Base-by-base conservation (phyloP, 1,140 invertebrate genomes). In the Colletes gigas region DNA sequence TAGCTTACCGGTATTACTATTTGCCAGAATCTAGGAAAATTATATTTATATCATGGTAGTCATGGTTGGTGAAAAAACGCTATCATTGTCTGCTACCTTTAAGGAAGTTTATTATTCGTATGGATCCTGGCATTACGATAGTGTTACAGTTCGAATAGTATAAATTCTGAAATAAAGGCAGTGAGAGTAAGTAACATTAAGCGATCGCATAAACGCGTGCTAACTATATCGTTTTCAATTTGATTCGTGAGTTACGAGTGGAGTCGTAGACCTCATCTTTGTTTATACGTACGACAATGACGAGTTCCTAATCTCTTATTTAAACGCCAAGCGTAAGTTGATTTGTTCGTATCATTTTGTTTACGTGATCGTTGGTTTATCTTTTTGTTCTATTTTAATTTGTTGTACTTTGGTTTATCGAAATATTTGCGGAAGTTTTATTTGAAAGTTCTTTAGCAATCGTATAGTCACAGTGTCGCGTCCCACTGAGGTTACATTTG, bases 51-150 rank as follows among this genome's bases (percentile, higher is more conserved):
- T 0, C 15, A 19, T 55, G 39, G 60, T 2, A 39, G 2, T 4
- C 15, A 17, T 72, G 60, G 15, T 41, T 72, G 57, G 77, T 73
- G 5, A 15, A 57, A 65, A 78, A 73, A 47, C 19, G 50, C 44
- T 63, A 79, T 62, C 39, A 68, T 3, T 21, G 6, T 44, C 44
- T 30, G 19, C 12, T 17, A 75, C 59, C 54, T 80, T 80, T 54
- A 80, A 19, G 54, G 52, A 80, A 67, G 71, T 80, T 80, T 80
- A 74, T 80, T 57, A 75, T 80, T 75, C 71, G 62, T 75, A 75
- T 67, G 54, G 78, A 75, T 75, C 44, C 44, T 60, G 72, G 62
- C 72, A 62, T 75, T 74, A 44, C 78, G 78, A 75, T 60, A 79
- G 59, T 73, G 50, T 75, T 80, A 75, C 55, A 54, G 54, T 15